phyloP scores from a whole-genome alignment of 1,140 invertebrate species.

The Drosophila punjabiensis region DNA sequence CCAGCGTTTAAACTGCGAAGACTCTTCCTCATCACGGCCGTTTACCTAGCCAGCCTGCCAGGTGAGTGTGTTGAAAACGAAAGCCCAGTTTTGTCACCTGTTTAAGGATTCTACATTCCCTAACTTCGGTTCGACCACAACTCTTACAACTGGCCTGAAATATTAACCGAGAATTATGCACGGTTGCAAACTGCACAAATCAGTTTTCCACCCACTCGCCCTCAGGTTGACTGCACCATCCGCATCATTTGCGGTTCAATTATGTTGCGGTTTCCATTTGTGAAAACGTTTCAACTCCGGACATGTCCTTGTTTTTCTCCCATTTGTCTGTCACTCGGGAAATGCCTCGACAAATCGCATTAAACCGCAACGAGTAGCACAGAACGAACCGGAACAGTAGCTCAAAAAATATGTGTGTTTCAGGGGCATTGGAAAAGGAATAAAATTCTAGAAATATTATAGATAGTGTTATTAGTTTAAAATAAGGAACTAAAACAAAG shows the following conservation, averaged over 20 bases:
- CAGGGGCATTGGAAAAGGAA: not conserved
- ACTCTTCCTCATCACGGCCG: constrained; percentile 49
- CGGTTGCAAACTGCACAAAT: constrained; percentile 3
- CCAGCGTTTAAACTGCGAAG: constrained; percentile 43
- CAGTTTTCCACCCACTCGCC: constrained; percentile 3
- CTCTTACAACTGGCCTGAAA: constrained; percentile 15
- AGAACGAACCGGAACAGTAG: not conserved
- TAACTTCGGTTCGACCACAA: not conserved
- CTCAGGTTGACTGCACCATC: constrained; percentile 13
- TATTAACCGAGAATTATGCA: constrained; percentile 24
- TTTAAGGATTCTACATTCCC: not conserved
- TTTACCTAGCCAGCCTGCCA: constrained; percentile 63
- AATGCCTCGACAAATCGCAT: constrained; percentile 29
- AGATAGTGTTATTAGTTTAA: not conserved
- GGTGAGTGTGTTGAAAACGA: constrained; percentile 47
- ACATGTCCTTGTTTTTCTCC: constrained; percentile 1
- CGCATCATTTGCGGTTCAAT: constrained; percentile 60
- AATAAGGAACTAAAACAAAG: not conserved
- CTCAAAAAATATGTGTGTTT: not conserved
- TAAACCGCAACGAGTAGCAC: constrained; percentile 21
- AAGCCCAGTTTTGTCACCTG: not conserved
- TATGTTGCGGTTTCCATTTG: constrained; percentile 49
- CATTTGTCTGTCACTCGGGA: not conserved
- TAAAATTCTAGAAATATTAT: not conserved
- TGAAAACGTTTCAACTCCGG: constrained; percentile 28